A percentile compares a stretch with the other conserved stretches of the same genome.
These are phyloP conservation scores for Pseudomyrmex pallidus DNA, from an alignment of 1,140 invertebrate species.

Conservation along the genomic window DNA sequence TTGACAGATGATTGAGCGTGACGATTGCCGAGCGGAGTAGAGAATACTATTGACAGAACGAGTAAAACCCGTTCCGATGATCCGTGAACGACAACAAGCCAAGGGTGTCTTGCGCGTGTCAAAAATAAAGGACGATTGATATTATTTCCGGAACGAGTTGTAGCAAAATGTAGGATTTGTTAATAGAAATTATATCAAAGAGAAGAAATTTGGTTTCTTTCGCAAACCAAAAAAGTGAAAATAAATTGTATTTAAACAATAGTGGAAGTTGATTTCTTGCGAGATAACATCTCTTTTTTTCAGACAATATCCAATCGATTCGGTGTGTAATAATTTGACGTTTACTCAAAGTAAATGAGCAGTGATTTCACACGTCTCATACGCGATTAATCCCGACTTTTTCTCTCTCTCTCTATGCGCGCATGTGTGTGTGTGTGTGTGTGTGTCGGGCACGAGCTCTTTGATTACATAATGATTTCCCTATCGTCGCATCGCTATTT, in stretches of 20 bases:
- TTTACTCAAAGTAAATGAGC: not conserved
- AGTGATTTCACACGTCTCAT: not conserved
- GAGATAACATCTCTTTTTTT: too few species aligned
- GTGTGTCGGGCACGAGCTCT: constrained; percentile 22
- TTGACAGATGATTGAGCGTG: constrained; percentile 63
- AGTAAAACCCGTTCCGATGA: not conserved
- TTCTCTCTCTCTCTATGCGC: not conserved
- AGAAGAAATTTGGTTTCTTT: too few species aligned
- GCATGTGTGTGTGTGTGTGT: not conserved
- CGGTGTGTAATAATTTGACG: too few species aligned
- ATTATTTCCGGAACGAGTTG: too few species aligned
- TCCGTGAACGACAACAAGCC: not conserved
- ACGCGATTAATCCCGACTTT: not conserved
- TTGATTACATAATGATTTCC: constrained; percentile 62
- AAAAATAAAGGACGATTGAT: not conserved
- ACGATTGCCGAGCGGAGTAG: constrained; percentile 54
- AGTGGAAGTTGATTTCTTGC: too few species aligned
- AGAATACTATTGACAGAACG: constrained; percentile 11
- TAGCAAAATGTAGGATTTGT: too few species aligned
- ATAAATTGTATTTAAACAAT: too few species aligned
- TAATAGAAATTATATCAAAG: too few species aligned
- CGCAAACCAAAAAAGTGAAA: too few species aligned
- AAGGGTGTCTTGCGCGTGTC: not conserved
- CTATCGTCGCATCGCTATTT: constrained; percentile 37
- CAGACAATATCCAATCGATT: too few species aligned